Evolutionary conservation across 2,797 vertebrate species (phyloP).

Genomic region (Enteromius unitaeniatus): DNA sequence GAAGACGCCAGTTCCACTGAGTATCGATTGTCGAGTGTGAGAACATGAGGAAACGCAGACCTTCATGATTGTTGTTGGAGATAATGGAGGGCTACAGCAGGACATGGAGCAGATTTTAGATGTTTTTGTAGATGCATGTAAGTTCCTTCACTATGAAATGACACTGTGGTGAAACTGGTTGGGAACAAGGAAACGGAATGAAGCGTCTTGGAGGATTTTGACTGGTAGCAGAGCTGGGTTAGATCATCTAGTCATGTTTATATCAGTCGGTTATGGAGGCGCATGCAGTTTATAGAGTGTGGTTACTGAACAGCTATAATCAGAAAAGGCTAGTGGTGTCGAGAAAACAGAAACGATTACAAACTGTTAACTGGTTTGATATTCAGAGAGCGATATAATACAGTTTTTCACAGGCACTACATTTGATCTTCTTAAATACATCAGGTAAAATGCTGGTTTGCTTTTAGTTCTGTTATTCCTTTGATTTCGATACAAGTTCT

Average conservation of each 20-base stretch:
- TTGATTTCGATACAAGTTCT: constrained; percentile 81
- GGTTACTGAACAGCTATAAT: constrained; percentile 94
- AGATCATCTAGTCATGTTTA: constrained; percentile 82
- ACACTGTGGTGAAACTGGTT: neutral
- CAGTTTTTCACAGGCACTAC: constrained; percentile 99
- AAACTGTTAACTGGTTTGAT: constrained; percentile 77
- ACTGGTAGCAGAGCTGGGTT: constrained; percentile 66
- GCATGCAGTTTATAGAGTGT: constrained; percentile 96
- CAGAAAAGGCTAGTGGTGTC: constrained; percentile 98
- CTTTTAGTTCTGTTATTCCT: constrained; percentile 75
- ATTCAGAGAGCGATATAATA: constrained; percentile 97
- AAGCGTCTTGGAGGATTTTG: constrained; percentile 35
- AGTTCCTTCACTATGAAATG: neutral
- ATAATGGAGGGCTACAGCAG: constrained; percentile 6
- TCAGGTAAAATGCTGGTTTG: constrained; percentile 97
- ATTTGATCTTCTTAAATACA: constrained; percentile 91
- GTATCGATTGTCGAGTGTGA: constrained; percentile 51
- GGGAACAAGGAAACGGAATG: constrained; percentile 20
- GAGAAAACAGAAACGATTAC: constrained; percentile 81
- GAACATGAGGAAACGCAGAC: constrained; percentile 21
- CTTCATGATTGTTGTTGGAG: constrained; percentile 28
- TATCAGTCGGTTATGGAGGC: constrained; percentile 91
- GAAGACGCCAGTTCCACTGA: constrained; percentile 1
- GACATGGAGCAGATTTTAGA: neutral
- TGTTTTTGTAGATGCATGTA: neutral